A percentile compares a stretch with the other conserved stretches of the same genome.
Evolutionary conservation across 2,888 invertebrate species (phyloP).

Genomic region (Altica lythri): DNA sequence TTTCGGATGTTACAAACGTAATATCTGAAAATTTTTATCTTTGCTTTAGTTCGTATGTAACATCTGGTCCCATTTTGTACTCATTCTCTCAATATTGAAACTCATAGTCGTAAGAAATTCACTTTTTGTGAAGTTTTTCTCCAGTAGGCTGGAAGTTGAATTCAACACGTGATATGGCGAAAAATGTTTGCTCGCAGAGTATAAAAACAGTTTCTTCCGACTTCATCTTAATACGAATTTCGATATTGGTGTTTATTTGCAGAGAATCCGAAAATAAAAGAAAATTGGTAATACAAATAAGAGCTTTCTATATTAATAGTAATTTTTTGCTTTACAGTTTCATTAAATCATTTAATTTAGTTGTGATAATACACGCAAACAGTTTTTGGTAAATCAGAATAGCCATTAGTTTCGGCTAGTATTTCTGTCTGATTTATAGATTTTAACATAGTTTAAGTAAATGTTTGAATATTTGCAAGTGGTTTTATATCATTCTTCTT

Average conservation of each 20-base stretch:
- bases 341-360: no score
- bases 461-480: no score
- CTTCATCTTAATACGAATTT: slow-evolving; percentile 6
- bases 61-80: slow-evolving; percentile 25
- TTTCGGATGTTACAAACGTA: slow-evolving; percentile 27
- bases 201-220: neutral
- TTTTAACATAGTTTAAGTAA: no score
- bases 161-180: slow-evolving; percentile 17
- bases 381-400: no score
- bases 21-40: slow-evolving; percentile 29
- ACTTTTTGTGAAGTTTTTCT: slow-evolving; percentile 13
- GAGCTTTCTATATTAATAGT: no score
- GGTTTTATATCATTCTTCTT: no score
- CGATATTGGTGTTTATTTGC: neutral
- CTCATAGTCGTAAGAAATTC: slow-evolving; percentile 18
- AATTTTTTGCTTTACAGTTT: no score
- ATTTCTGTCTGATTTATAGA: no score
- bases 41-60: slow-evolving; percentile 25
- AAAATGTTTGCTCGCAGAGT: neutral
- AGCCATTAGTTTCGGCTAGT: no score
- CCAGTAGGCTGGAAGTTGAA: slow-evolving; percentile 12
- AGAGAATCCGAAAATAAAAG: no score
- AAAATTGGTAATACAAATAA: no score
- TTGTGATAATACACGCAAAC: no score
- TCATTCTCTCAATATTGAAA: slow-evolving; percentile 29